Percentiles rank a stretch among this genome's conserved stretches.
These are phyloP conservation scores for Eurystomus gularis DNA, from an alignment of 2,113 vertebrate genomes.

Conservation along the genomic window DNA sequence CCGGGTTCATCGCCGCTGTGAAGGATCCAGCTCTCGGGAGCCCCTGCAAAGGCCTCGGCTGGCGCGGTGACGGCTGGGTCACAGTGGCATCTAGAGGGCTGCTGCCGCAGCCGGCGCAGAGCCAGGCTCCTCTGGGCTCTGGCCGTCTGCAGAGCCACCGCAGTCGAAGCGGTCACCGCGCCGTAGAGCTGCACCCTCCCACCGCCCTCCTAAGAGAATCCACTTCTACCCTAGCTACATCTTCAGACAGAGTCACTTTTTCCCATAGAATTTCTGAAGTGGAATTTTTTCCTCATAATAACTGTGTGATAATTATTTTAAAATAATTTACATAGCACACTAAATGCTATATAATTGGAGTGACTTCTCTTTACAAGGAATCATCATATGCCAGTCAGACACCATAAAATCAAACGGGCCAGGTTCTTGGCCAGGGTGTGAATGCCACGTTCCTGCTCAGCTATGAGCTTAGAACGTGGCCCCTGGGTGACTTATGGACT, in stretches of 20 bases:
- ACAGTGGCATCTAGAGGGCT: conserved; percentile 69
- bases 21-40: not conserved
- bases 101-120: not conserved
- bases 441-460: not conserved
- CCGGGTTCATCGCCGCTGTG: not conserved
- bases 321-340: not conserved
- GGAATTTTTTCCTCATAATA: not conserved
- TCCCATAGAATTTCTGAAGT: not conserved
- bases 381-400: not conserved
- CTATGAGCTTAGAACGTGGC: rapidly evolving
- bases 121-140: not conserved
- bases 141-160: not conserved
- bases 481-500: not conserved
- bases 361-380: not conserved
- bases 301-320: not conserved
- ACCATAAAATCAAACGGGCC: rapidly evolving
- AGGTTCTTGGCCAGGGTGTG: not conserved
- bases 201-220: not conserved
- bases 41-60: not conserved
- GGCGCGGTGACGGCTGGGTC: conserved; percentile 30
- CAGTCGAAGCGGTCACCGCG: not conserved
- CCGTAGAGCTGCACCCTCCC: not conserved
- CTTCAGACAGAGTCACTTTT: not conserved
- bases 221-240: not conserved
- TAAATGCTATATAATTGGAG: not conserved